Conservation (phyloP, 1,140 invertebrate genomes). For the Batillaria attramentaria region DNA sequence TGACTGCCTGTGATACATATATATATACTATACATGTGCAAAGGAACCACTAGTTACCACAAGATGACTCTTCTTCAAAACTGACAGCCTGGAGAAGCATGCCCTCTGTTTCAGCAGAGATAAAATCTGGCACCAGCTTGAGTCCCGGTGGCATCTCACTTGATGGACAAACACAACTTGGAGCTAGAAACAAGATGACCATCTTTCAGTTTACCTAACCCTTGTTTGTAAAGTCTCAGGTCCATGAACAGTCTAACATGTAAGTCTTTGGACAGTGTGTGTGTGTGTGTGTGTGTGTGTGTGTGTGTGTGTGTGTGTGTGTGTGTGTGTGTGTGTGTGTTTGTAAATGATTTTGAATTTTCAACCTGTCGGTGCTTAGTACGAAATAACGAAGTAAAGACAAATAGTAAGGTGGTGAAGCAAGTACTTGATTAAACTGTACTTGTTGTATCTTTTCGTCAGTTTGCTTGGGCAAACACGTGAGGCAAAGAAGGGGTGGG, state of each 20-base stretch:
- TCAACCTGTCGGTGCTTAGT: neutral
- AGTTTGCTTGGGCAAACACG: no score
- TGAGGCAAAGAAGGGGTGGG: no score
- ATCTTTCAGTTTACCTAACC: neutral
- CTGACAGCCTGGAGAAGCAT: conserved; percentile 78
- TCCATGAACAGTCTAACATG: neutral
- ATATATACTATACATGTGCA: no score
- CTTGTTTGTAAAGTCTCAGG: neutral
- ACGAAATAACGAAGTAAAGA: no score
- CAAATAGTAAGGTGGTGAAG: no score
- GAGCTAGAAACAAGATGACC: conserved; percentile 45
- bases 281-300: neutral
- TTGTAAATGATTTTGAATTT: neutral
- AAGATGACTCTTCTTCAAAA: conserved; percentile 72
- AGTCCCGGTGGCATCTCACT: conserved; percentile 79
- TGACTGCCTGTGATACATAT: no score
- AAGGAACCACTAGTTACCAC: conserved; percentile 29
- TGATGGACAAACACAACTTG: conserved; percentile 47
- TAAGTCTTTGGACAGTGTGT: neutral
- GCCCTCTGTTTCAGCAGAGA: conserved; percentile 81
- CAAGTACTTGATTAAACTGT: no score
- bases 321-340: no score
- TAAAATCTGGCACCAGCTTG: conserved; percentile 82
- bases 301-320: neutral
- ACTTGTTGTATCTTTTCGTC: no score